phyloP scores from a whole-genome alignment of 2,888 invertebrate genomes.

The Drosophila nr. medialis region DNA sequence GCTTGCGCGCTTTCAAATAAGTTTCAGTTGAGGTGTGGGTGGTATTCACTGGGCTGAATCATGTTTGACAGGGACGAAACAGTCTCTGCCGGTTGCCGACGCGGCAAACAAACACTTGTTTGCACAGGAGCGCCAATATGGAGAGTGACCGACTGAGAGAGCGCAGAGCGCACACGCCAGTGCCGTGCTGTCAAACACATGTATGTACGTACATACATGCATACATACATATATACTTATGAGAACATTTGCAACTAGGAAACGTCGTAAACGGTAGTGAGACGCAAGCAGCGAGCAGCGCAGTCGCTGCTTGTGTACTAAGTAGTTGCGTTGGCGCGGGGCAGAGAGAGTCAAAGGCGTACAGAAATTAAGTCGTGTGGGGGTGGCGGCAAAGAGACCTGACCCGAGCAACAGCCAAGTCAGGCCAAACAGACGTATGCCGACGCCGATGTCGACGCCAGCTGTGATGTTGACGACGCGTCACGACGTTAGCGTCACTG shows the following conservation, averaged over 20 bases:
- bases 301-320: constrained; percentile 70
- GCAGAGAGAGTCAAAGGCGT: constrained; percentile 10
- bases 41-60: constrained; percentile 12
- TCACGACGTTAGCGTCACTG: constrained; percentile 66
- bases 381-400: constrained; percentile 49
- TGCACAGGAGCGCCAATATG: constrained; percentile 69
- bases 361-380: constrained; percentile 68
- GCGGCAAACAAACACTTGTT: constrained; percentile 79
- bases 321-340: constrained; percentile 51
- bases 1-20: constrained; percentile 26
- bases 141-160: constrained; percentile 39
- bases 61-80: constrained; percentile 48
- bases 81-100: constrained; percentile 42
- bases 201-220: not conserved
- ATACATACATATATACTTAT: constrained; percentile 8
- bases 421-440: constrained; percentile 24
- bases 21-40: not conserved
- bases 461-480: constrained; percentile 34
- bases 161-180: constrained; percentile 25
- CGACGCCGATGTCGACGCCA: constrained; percentile 9
- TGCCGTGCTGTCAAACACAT: not conserved
- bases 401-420: constrained; percentile 64
- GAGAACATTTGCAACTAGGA: constrained; percentile 69
- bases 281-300: constrained; percentile 37
- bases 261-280: constrained; percentile 48